Evolutionary conservation across 2,113 vertebrate species (phyloP).

Genomic region (Microtus pennsylvanicus): DNA sequence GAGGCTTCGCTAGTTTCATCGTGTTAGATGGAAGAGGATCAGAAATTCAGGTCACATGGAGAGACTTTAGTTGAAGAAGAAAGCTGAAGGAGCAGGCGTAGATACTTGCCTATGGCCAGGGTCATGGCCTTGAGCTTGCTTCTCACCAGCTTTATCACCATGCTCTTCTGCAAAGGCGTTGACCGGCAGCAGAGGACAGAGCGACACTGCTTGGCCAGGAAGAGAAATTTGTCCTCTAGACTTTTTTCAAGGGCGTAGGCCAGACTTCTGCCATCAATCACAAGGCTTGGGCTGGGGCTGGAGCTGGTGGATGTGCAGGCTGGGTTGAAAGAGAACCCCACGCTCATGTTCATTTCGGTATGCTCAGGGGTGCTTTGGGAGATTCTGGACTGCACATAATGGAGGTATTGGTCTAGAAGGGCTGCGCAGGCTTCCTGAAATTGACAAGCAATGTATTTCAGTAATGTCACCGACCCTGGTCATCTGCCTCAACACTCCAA

Average conservation of each 20-base stretch:
- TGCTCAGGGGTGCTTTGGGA: conserved; percentile 84
- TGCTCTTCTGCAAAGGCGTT: conserved; percentile 98
- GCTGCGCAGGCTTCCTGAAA: conserved; percentile 94
- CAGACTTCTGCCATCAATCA: conserved; percentile 96
- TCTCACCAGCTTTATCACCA: conserved; percentile 97
- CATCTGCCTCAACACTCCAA: accelerated
- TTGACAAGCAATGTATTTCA: neutral
- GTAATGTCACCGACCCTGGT: neutral
- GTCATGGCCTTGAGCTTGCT: conserved; percentile 99
- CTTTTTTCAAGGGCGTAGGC: conserved; percentile 94
- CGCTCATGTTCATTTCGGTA: conserved; percentile 77
- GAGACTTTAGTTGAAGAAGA: neutral
- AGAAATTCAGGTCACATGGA: neutral
- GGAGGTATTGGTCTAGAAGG: conserved; percentile 92
- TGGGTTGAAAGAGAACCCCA: conserved; percentile 84
- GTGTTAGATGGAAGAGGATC: neutral
- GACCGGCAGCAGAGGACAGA: conserved; percentile 97
- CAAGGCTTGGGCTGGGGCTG: conserved; percentile 91
- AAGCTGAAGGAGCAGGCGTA: neutral
- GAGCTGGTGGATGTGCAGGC: conserved; percentile 73
- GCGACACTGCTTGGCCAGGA: conserved; percentile 92
- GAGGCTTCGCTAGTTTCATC: accelerated
- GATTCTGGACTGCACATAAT: conserved; percentile 92
- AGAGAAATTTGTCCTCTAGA: conserved; percentile 96
- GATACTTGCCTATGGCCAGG: conserved; percentile 94